Evolutionary conservation across 1,140 invertebrate species (phyloP), one percentile per base, ranked within the genome.

Genomic region (Drosophila nebulosa): DNA sequence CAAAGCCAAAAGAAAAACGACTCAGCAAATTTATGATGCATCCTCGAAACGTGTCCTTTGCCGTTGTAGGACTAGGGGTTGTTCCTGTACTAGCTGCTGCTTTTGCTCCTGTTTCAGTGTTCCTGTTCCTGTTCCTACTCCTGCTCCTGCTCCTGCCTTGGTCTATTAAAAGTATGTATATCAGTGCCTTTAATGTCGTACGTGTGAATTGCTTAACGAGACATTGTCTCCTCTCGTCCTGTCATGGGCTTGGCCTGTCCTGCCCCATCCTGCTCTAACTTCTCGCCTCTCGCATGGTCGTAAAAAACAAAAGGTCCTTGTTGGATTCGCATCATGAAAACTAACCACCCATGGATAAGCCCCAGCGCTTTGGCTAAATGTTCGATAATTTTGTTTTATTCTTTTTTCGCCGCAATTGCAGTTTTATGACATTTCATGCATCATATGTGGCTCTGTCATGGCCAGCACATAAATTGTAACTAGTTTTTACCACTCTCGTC

Each of bases 381-480:
- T 86, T 85, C 83, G 78, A 85, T 85, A 86, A 85, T 88, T 85
- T 75, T 46, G 39, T 46, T 46, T 46, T 46, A 46, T 46, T 46
- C 16, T 46, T 21, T 85, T 80, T 85, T 81, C 63, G 81, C 74
- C 80, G 64, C 80, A 85, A 85, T 85, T 85, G 80, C 81, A 81
- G 68, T 85, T 85, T 85, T 85, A 85, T 85, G 78, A 75, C 69
- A 71, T 81, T 86, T 75, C 83, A 86, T 85, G 81, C 74, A 74
- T 85, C 81, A 85, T 78, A 80, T 79, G 66, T 64, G 72, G 10
- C 62, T 18, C 30, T 24, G 24, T 14, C 24, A 39, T 56, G 56
- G 55, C 16, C 52, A 60, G 57, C 7, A 74, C 80, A 86, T 86
- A 85, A 85, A 85, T 80, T 84, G 80, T 77, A 68, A 71, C 81